Evolutionary conservation across 2,888 invertebrate species (phyloP), one percentile per base, ranked within the genome.

Genomic region (Galeruca laticollis): DNA sequence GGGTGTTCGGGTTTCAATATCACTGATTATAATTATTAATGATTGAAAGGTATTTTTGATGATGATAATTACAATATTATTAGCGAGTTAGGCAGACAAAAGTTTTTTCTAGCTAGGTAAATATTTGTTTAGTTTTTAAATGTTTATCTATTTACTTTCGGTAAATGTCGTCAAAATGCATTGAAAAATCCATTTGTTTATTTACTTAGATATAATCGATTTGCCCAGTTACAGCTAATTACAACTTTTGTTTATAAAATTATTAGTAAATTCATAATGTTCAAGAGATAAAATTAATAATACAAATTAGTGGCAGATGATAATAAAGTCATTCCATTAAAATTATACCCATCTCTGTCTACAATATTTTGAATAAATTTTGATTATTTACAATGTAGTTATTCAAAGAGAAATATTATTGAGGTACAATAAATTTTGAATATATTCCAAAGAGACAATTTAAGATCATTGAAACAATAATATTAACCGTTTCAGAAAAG

Each of bases 71-170:
- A 37, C 26, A 26, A 0, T 26, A 5, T 26, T 26, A 26, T 26
- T 26, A 26, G 26, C 1, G 26, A 26, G 40, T 40, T 13, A 40
- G 40, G 40, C 13, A n/a, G 40, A n/a, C 13, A 13, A 40, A 2
- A 37, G 13, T 40, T 40, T 26, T 40, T 40, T 40, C n/a, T n/a
- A 40, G 3, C 13, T n/a, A 2, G n/a, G 2, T 13, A 40, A 40
- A 40, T 40, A 40, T 40, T 40, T 40, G 40, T 40, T 40, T 40
- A 40, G 40, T n/a, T 40, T 40, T 40, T n/a, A 40, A 40, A n/a
- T 40, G 5, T 40, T 40, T 40, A 40, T 40, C 4, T 40, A 40
- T 40, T 40, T 40, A 40, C 40, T 40, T 5, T 40, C 13, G 40
- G n/a, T 40, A 11, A 13, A 40, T n/a, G 40, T 40, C 4, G 13